phyloP scores from a whole-genome alignment of 2,888 invertebrate genomes.

The Lycaena phlaeas region DNA sequence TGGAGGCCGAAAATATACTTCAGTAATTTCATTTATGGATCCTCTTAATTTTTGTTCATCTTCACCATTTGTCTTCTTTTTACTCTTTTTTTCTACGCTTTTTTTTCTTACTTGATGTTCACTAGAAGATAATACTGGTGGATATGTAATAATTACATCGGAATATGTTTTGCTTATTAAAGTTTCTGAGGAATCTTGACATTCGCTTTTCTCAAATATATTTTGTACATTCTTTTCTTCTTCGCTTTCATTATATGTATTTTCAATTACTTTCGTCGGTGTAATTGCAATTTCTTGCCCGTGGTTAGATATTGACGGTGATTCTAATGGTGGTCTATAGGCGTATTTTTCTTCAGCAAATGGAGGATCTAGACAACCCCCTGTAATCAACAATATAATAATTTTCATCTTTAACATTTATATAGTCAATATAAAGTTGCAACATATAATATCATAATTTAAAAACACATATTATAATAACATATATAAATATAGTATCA shows the following conservation, averaged over 20 bases:
- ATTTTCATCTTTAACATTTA: constrained; percentile 4
- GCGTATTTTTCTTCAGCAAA: constrained; percentile 49
- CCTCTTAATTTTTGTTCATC: constrained; percentile 12
- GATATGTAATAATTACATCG: constrained; percentile 43
- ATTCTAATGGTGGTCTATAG: constrained; percentile 27
- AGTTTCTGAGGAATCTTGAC: background rate
- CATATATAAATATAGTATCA: too few species aligned
- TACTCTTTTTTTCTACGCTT: background rate
- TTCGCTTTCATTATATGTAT: background rate
- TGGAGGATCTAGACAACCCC: constrained; percentile 59
- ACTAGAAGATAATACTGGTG: constrained; percentile 27
- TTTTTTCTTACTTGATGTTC: constrained; percentile 8
- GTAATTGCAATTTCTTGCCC: background rate
- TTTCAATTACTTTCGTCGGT: background rate
- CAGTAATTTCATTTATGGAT: constrained; percentile 12
- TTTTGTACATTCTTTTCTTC: background rate
- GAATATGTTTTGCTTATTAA: constrained; percentile 27
- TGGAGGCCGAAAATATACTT: background rate
- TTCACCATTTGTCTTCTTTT: background rate
- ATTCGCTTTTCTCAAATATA: background rate
- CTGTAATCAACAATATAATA: constrained; percentile 33
- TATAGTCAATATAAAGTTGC: background rate
- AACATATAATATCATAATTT: background rate
- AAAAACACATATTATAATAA: too few species aligned
- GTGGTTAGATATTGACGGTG: background rate